These are phyloP conservation scores for Diadophis punctatus DNA, from an alignment of 2,113 vertebrate species.

Conservation along the genomic window DNA sequence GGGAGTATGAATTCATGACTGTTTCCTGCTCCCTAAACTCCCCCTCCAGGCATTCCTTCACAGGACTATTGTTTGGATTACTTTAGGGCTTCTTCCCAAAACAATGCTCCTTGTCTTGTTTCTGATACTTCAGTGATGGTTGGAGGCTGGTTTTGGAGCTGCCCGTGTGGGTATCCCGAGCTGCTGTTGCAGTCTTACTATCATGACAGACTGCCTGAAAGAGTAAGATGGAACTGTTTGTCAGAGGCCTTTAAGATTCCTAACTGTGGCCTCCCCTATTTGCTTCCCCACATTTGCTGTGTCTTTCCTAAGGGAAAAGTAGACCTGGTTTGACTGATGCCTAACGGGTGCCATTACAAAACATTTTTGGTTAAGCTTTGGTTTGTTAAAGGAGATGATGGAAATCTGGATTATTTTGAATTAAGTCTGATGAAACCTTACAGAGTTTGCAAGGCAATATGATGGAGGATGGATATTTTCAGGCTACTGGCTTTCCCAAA, in stretches of 20 bases:
- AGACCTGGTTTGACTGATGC: not conserved
- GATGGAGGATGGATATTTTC: not conserved
- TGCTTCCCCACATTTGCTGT: not conserved
- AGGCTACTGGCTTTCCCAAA: not conserved
- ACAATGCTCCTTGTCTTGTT: not conserved
- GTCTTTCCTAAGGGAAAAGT: not conserved
- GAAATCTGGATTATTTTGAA: not conserved
- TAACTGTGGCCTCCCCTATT: too few species aligned
- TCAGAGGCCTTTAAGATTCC: not conserved
- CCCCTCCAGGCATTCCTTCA: not conserved
- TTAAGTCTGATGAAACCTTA: not conserved
- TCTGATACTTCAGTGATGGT: not conserved
- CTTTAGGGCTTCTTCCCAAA: slow-evolving; percentile 1
- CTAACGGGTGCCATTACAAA: not conserved
- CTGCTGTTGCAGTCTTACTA: not conserved
- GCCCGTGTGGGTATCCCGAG: not conserved
- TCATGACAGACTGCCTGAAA: not conserved
- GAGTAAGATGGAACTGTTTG: not conserved
- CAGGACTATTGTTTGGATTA: not conserved
- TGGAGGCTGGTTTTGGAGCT: not conserved
- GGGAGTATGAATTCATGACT: not conserved
- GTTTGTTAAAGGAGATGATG: not conserved
- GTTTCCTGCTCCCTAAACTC: not conserved
- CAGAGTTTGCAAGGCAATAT: not conserved
- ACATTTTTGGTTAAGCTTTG: not conserved